Percentiles rank a stretch among this genome's conserved stretches.
Conservation (phyloP, 2,797 vertebrate species). For the Sternarchorhynchus goeldii region DNA sequence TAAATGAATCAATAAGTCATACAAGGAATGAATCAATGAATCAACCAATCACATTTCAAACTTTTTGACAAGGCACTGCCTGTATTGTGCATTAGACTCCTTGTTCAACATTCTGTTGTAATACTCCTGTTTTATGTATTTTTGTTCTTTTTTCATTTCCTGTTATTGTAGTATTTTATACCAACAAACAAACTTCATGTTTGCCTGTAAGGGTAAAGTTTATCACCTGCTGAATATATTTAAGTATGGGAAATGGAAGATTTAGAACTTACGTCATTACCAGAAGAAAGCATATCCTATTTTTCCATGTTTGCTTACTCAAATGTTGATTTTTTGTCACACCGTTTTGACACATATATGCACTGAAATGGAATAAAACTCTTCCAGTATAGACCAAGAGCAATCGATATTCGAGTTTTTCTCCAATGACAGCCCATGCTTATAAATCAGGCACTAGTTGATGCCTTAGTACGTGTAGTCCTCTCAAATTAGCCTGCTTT, state of each 20-base stretch:
- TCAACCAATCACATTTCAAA: slow-evolving; percentile 25
- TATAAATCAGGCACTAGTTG: no score
- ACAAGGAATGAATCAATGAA: background rate
- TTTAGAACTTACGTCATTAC: no score
- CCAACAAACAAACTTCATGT: background rate
- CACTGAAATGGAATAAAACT: no score
- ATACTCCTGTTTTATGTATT: slow-evolving; percentile 23
- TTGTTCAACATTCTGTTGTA: slow-evolving; percentile 23
- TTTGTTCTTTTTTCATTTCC: slow-evolving; percentile 12
- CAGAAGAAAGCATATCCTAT: background rate
- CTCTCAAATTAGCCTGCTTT: no score
- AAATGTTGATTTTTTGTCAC: no score
- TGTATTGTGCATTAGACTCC: slow-evolving; percentile 25
- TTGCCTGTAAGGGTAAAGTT: slow-evolving; percentile 13
- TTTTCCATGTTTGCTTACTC: no score
- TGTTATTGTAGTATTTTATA: background rate
- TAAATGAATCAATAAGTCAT: no score
- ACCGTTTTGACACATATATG: no score
- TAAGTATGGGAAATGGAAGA: slow-evolving; percentile 26
- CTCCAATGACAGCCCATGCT: no score
- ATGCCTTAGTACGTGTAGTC: no score
- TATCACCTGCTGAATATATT: slow-evolving; percentile 15
- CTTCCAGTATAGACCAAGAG: no score
- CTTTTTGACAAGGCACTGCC: background rate
- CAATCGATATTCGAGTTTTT: no score